A percentile compares a stretch with the other conserved stretches of the same genome.
Evolutionary conservation across 2,888 invertebrate genomes (phyloP).

Genomic region (Lumbricus terrestris): DNA sequence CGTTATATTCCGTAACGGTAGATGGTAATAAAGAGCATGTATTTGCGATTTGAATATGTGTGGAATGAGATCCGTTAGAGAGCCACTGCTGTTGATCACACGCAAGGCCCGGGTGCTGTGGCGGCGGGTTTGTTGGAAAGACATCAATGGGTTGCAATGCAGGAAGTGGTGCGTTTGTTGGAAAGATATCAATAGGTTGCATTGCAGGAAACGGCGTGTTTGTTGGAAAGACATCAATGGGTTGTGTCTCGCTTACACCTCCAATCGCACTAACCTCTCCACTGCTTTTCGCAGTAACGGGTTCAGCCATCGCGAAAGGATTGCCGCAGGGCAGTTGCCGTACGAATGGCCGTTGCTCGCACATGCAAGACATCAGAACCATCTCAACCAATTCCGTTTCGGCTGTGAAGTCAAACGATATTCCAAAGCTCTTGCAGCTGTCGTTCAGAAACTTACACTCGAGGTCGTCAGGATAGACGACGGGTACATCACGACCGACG

Average conservation of each 20-base stretch:
- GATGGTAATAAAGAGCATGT: not conserved
- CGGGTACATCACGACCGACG: not conserved
- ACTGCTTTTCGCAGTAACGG: not conserved
- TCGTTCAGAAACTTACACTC: conserved; percentile 24
- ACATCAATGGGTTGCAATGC: not conserved
- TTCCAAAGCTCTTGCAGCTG: not conserved
- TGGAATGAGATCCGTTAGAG: not conserved
- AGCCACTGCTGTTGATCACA: not conserved
- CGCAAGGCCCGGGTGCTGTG: not conserved
- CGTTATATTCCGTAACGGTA: not conserved
- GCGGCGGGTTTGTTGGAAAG: not conserved
- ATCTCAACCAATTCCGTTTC: conserved; percentile 48
- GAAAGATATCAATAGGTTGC: no score
- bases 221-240: not conserved
- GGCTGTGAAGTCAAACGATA: conserved; percentile 7
- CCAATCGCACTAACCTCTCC: not conserved
- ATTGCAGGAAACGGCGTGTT: no score
- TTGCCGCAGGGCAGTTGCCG: conserved; percentile 11
- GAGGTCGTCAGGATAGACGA: not conserved
- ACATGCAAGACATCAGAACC: conserved; percentile 14
- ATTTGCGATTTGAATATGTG: not conserved
- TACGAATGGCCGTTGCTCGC: not conserved
- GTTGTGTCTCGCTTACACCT: not conserved
- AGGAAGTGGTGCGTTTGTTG: no score
- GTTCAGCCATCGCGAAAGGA: not conserved